Evolutionary conservation across 2,888 invertebrate species (phyloP), one percentile per base, ranked within the genome.

Genomic region (Hyalella azteca): DNA sequence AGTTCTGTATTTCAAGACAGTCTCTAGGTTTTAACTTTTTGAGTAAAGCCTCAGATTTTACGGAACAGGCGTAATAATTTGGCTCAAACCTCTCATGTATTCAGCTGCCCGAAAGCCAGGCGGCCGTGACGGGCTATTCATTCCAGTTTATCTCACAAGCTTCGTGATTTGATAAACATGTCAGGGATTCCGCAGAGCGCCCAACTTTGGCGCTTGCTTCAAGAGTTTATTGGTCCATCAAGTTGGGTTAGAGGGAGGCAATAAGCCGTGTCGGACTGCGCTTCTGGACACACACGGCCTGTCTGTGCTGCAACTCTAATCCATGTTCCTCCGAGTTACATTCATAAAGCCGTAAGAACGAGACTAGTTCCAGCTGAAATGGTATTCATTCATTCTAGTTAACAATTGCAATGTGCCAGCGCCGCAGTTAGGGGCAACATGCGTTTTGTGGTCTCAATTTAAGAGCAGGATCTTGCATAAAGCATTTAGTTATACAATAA

Each of bases 81-180:
- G 22, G 54, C 22, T 29, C 54, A 54, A 26, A 29, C 54, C 54
- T 54, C 22, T 29, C 54, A 54, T 54, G 54, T 29, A 54, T 54
- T 54, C 22, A 54, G 54, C 54, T 54, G 54, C 54, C 26, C 26
- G 54, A 22, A 26, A 54, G 26, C 54, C 22, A 54, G 54, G 54
- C 54, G 29, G 29, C 54, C 54, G 54, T 54, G 54, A 54, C 22
- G 54, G 26, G 54, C 66, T 7, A 66, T 66, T 66, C 36, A 32
- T 32, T 66, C 32, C 66, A 66, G 66, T 36, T 66, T 66, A 66
- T 66, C 66, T 36, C 32, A 66, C 66, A 66, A 66, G 66, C 36
- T 66, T 36, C 66, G 36, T 66, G 66, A 66, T 66, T 66, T 66
- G 66, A 66, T 66, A 66, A 66, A 66, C 66, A 66, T 66, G 66